phyloP scores from a whole-genome alignment of 2,888 invertebrate species.

The Aspidiotus destructor region DNA sequence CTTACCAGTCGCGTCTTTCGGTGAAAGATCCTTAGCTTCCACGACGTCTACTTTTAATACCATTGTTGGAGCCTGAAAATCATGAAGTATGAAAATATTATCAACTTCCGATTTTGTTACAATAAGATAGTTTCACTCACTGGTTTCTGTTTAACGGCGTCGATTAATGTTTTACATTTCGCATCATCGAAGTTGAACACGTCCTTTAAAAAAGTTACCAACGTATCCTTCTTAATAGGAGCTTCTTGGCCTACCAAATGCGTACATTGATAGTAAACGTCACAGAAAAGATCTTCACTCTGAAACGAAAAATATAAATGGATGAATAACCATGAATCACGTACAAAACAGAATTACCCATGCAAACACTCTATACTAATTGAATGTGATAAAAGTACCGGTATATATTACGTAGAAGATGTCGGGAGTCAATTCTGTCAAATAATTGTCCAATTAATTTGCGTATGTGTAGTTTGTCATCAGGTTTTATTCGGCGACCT shows the following conservation, averaged over 20 bases:
- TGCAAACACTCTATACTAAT: background rate
- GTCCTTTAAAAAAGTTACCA: slow-evolving; percentile 68
- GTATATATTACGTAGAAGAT: no score
- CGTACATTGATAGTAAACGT: slow-evolving; percentile 69
- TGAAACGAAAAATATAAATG: slow-evolving; percentile 40
- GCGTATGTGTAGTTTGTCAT: no score
- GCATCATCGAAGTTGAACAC: slow-evolving; percentile 68
- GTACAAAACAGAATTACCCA: background rate
- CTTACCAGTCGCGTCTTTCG: slow-evolving; percentile 70
- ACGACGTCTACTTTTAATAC: slow-evolving; percentile 75
- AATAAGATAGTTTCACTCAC: slow-evolving; percentile 3
- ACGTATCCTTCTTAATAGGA: slow-evolving; percentile 55
- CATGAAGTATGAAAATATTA: no score
- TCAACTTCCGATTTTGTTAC: no score
- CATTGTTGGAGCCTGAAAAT: slow-evolving; percentile 59
- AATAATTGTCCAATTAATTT: no score
- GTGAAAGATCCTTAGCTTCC: slow-evolving; percentile 71
- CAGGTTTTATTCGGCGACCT: no score
- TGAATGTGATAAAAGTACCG: background rate
- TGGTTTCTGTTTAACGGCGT: slow-evolving; percentile 50
- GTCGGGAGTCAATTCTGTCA: no score
- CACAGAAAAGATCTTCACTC: slow-evolving; percentile 79
- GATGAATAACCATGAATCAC: no score
- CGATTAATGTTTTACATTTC: slow-evolving; percentile 60
- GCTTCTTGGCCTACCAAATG: slow-evolving; percentile 76